A percentile compares a stretch with the other conserved stretches of the same genome.
Conservation (phyloP, 2,113 vertebrate species). For the Holacanthus passer region DNA sequence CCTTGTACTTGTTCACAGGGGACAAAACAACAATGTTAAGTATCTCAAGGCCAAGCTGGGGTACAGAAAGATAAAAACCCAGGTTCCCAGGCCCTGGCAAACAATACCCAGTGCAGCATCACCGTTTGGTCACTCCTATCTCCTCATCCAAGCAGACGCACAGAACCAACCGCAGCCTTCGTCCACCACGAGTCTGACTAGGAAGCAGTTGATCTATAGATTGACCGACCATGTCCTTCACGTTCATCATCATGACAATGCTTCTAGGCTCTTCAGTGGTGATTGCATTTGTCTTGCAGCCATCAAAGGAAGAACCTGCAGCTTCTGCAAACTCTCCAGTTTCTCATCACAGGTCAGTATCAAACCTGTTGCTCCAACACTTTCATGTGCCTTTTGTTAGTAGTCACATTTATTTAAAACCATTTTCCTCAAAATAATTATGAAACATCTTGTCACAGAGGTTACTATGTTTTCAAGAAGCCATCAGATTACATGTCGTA, state of each 20-base stretch:
- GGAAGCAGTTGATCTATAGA: not conserved
- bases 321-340: slow-evolving; percentile 5
- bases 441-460: not conserved
- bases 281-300: slow-evolving; percentile 70
- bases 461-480: not conserved
- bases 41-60: slow-evolving; percentile 84
- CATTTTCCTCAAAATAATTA: not conserved
- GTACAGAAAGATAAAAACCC: slow-evolving; percentile 80
- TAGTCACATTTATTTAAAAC: not conserved
- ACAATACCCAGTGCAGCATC: slow-evolving; percentile 71
- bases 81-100: slow-evolving; percentile 80
- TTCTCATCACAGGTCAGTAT: slow-evolving; percentile 69
- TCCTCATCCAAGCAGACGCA: slow-evolving; percentile 40
- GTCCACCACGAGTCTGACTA: not conserved
- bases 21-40: slow-evolving; percentile 82
- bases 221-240: slow-evolving; percentile 65
- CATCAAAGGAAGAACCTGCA: slow-evolving; percentile 48
- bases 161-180: not conserved
- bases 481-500: not conserved
- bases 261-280: slow-evolving; percentile 70
- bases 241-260: slow-evolving; percentile 32
- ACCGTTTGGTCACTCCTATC: slow-evolving; percentile 49
- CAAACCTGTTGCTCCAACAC: not conserved
- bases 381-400: not conserved
- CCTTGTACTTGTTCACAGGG: slow-evolving; percentile 70